A percentile compares a stretch with the other conserved stretches of the same genome.
phyloP scores from a whole-genome alignment of 2,113 vertebrate genomes.

The Mobula hypostoma region DNA sequence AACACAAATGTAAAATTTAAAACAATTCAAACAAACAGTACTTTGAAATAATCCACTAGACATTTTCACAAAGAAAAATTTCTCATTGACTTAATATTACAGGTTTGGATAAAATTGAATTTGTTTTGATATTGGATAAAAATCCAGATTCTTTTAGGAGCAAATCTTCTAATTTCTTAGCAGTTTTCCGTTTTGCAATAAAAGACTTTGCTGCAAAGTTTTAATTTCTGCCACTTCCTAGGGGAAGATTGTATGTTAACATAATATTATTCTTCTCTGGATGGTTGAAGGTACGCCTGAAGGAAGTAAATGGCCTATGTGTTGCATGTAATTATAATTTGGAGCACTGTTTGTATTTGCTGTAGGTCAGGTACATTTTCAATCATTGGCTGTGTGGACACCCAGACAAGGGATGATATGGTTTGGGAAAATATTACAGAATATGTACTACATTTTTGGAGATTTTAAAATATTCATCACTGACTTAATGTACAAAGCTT shows the following conservation, averaged over 20 bases:
- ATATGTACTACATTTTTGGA: background rate
- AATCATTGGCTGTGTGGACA: background rate
- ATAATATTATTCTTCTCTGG: conserved; percentile 12
- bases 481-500: background rate
- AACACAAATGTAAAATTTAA: background rate
- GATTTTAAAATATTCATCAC: background rate
- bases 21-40: background rate
- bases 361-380: background rate
- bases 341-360: background rate
- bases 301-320: background rate
- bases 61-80: background rate
- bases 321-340: background rate
- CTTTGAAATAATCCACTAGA: background rate
- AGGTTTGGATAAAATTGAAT: background rate
- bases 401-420: background rate
- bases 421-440: background rate
- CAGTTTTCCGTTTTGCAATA: background rate
- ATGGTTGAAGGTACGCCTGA: background rate
- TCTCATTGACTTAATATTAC: background rate
- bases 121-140: background rate
- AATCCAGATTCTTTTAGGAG: background rate
- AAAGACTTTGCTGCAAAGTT: background rate
- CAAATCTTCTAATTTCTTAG: background rate
- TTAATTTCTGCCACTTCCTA: background rate
- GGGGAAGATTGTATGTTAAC: background rate